Base-by-base conservation (phyloP, 2,888 invertebrate genomes). In the Nemotelus nigrinus region DNA sequence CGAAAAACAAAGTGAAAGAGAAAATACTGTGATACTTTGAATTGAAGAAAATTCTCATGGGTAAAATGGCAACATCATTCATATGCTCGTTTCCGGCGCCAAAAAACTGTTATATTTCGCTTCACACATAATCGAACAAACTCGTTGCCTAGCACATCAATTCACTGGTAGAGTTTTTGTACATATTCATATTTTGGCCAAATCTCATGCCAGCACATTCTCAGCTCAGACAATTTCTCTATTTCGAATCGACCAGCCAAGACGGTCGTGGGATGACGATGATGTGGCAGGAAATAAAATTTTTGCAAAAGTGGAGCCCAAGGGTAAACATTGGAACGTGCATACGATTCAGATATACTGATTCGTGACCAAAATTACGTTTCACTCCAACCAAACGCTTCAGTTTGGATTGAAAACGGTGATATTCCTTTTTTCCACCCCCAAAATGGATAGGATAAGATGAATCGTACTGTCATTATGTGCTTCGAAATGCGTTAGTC, bases 311-410 rank as follows among this genome's bases (percentile, higher is more conserved):
- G 39, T 25, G 5, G 41, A 60, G 60, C 60, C 60, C 60, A 4
- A 60, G 60, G 60, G 60, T 60, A 60, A 60, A 60, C 60, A 60
- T 43, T 60, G 60, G 39, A 60, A 60, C 60, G 60, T 60, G 60
- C 60, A 60, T 60, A 60, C 60, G 25, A 60, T 60, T 60, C 60
- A 60, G 41, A 41, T 43, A 39, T 39, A 60, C 25, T 41, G 60
- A 60, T 60, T 60, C 60, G 60, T 25, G 41, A 25, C 25, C 25
- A 60, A n/a, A 41, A 43, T 41, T 57, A 60, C 60, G 60, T 60
- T 39, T 43, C 41, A 7, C 60, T 41, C 41, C 41, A 43, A 4
- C 4, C 60, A 60, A 60, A 60, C 41, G 39, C 1, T 60, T 60
- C 41, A 4, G 39, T 60, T 10, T 60, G 60, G 60, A 60, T 60